Base-by-base conservation (phyloP, 1,140 invertebrate genomes). In the Aethina tumida region DNA sequence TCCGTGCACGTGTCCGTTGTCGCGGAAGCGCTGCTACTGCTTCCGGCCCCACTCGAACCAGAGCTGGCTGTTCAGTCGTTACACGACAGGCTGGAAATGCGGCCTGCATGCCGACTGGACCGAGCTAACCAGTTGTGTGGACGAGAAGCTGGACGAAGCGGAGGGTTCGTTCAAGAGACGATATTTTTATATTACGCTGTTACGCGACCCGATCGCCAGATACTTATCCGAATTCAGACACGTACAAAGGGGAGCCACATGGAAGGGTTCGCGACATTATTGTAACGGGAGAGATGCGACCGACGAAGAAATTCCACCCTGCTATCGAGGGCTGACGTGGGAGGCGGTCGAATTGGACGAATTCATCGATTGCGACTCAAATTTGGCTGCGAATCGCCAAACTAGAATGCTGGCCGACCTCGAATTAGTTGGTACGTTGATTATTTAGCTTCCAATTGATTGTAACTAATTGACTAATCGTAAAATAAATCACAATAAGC, bases 41-140 rank as follows among this genome's bases (percentile, higher is more conserved):
- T 88, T 90, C 66, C 75, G 88, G 54, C 88, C 88, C 38, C 83
- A 85, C 69, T 76, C 81, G 55, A 81, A 86, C 62, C 82, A 92
- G 70, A 82, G 84, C 66, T 99, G 96, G 96, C 71, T 99, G 29
- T 98, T 99, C 67, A 97, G 92, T 58, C 76, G 96, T 52, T 97
- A 97, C 66, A 97, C 94, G 5, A 97, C 92, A 10, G 96, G 96
- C 30, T 99, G 96, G 96, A 89, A 90, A 55, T 99, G 96, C 70
- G 95, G 96, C 32, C 68, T 99, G 10, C 96, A 99, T 67, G 93
- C 96, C 6, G 90, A 99, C 68, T 99, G 92, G 84, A 97, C 95
- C 8, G 94, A 98, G 67, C 62, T 98, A 35, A 91, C 87, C 7
- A 78, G 76, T 55, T 88, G 90, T 65, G 89, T 94, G 25, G 84